Base-by-base conservation (phyloP, 2,797 vertebrate species). In the Coregonus suidteri region DNA sequence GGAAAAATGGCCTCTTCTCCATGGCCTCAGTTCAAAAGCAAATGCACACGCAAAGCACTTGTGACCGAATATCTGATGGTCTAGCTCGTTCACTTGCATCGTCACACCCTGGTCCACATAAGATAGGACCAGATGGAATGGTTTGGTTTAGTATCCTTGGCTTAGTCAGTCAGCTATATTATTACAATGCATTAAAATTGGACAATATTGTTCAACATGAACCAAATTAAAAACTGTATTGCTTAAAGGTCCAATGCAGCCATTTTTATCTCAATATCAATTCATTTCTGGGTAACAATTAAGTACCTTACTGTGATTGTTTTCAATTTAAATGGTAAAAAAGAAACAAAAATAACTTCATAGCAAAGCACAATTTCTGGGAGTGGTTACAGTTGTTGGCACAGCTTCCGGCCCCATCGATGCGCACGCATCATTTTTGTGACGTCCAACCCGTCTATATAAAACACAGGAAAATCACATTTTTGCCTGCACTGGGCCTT, bases 311-410 rank as follows among this genome's bases (percentile, higher is more conserved):
- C 9, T 47, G 9, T 47, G 41, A 47, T 47, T 13, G 2, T 47
- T 47, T 11, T 47, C 41, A 47, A 47, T 47, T 47, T 11, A 47
- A 47, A 47, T 11, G 0, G 9, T 47, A 3, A 11, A 47, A 11
- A 47, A 13, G 2, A 0, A 3, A 11, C 9, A 11, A 11, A 47
- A 9, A 3, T 0, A 0, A 0, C 1, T 47, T 25, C 25, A 25
- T 25, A 25, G 25, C 25, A 25, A 25, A 25, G 25, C 25, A 34
- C 3, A 34, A 34, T 34, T 47, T 11, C 41, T 47, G 41, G 41
- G 41, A 47, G 9, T 47, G 41, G 9, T 47, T 47, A 47, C 41
- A 47, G 9, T 13, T 47, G 41, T 13, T 47, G 41, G 9, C 41
- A 3, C 3, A 9, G 41, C 9, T 47, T 47, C 7, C 7, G 41